phyloP scores from a whole-genome alignment of 2,113 vertebrate species.

The Taurulus bubalis region DNA sequence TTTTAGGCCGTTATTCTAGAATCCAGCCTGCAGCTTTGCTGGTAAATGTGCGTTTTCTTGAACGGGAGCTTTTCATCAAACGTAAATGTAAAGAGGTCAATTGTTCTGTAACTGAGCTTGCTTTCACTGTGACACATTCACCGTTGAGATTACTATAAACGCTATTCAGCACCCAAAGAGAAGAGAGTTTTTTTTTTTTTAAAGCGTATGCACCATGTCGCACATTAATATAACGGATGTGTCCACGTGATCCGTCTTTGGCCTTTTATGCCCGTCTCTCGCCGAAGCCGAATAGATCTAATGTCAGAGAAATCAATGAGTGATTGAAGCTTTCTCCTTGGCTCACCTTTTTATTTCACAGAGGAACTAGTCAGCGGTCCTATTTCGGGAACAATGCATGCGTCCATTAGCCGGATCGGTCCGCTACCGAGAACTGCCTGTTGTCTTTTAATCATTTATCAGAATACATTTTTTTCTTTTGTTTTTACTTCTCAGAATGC shows the following conservation, averaged over 20 bases:
- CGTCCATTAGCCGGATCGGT: neutral
- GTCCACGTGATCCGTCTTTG: neutral
- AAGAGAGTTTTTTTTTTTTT: neutral
- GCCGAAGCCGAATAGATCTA: neutral
- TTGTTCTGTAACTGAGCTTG: neutral
- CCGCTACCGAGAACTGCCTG: neutral
- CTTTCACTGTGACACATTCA: neutral
- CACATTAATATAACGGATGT: slow-evolving; percentile 4
- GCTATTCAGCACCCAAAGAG: neutral
- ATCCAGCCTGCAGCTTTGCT: neutral
- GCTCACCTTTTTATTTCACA: slow-evolving; percentile 20
- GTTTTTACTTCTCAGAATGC: neutral
- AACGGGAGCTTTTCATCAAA: neutral
- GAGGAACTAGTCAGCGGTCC: neutral
- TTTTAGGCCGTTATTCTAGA: neutral
- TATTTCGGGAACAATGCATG: neutral
- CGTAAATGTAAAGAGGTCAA: neutral
- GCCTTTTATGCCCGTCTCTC: slow-evolving; percentile 10
- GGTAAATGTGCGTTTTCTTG: neutral
- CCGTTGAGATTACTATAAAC: neutral
- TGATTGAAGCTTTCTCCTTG: slow-evolving; percentile 10
- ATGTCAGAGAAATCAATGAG: slow-evolving; percentile 24
- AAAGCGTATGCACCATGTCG: neutral
- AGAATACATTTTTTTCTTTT: neutral
- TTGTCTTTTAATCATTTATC: neutral